Evolutionary conservation across 2,113 vertebrate species (phyloP), one percentile per base, ranked within the genome.

Genomic region (Bucco capensis): DNA sequence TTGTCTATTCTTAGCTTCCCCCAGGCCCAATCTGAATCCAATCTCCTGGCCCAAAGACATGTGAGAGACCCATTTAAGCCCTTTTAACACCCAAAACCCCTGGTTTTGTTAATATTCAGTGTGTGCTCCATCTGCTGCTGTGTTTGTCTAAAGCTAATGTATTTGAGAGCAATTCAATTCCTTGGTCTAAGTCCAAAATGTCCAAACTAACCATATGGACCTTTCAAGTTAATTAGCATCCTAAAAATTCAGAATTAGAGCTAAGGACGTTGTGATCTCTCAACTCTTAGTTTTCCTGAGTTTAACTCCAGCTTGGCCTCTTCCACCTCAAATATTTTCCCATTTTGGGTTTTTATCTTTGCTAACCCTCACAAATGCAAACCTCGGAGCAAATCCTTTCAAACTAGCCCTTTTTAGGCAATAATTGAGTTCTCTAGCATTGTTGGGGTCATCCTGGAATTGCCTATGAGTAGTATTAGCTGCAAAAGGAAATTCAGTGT

Each of bases 111-210:
- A 88, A 80, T 85, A 65, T 85, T 80, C 95, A 53, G 49, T 1
- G 23, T 67, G 84, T 62, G 86, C 91, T 94, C 95, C 94, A 96
- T 96, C 94, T 96, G 95, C 91, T 83, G 90, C 93, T 57, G 35
- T 82, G 88, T 92, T 95, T 95, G 89, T 88, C 89, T 58, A 76
- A 40, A 73, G 91, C 95, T 61, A 67, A 93, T 80, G 91, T 35
- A 31, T 94, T 87, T 76, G 89, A 74, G 89, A 95, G 94, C 94
- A 77, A 30, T 93, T 94, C 61, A 17, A 79, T 87, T 37, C 2
- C 14, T 83, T 96, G 94, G 92, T 78, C 67, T 19, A 12, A 64
- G 58, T 88, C 95, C 96, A 96, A 72, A 88, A 75, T 79, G 87
- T 81, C 92, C 94, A 19, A 65, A 92, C 95, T 74, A 83, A 88